Evolutionary conservation across 1,140 invertebrate species (phyloP).

Genomic region (Trinorchestia longiramus): DNA sequence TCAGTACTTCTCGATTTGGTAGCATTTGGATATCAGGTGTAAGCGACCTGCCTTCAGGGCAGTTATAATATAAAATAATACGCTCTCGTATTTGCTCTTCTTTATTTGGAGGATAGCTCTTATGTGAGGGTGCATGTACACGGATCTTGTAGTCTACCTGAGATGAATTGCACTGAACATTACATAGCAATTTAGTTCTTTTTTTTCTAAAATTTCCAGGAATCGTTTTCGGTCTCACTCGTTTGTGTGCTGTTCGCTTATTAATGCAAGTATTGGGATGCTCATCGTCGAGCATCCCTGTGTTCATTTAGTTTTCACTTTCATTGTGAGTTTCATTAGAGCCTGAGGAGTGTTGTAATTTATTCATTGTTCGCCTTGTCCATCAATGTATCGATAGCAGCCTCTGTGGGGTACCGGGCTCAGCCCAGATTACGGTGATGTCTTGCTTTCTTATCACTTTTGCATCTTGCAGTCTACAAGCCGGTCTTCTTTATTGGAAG

Average conservation of each 20-base stretch:
- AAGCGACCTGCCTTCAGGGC: no score
- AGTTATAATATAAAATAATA: no score
- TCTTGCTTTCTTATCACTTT: background rate
- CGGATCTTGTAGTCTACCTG: no score
- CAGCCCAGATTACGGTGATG: background rate
- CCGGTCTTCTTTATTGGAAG: background rate
- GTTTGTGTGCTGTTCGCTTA: background rate
- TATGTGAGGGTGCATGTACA: no score
- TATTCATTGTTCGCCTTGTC: background rate
- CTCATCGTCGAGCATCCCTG: background rate
- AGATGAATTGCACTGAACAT: no score
- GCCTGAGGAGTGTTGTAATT: background rate
- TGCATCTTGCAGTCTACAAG: background rate
- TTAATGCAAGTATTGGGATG: background rate
- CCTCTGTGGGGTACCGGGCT: background rate
- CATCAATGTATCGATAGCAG: background rate
- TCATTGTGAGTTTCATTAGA: background rate
- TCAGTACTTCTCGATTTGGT: no score
- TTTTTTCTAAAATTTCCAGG: background rate
- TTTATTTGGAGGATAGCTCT: no score
- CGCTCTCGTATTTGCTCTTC: no score
- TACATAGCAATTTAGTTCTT: background rate
- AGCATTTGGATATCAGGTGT: no score
- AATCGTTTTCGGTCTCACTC: background rate
- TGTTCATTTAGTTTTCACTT: background rate